phyloP scores from a whole-genome alignment of 2,113 vertebrate species.

The Orycteropus afer region DNA sequence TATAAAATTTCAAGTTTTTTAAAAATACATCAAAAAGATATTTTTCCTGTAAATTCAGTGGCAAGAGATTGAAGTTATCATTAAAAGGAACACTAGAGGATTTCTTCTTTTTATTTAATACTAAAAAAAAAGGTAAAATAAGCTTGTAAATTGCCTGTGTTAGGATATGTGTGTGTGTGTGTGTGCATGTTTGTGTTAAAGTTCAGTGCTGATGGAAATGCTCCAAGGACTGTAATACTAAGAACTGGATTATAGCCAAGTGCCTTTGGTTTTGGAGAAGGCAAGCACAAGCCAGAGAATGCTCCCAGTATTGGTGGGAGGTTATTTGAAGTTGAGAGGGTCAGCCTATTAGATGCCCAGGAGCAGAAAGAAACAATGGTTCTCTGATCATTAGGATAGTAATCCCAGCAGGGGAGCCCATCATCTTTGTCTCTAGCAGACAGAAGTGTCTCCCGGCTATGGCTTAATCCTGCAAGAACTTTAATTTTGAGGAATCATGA shows the following conservation, averaged over 20 bases:
- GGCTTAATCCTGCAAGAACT: slow-evolving; percentile 31
- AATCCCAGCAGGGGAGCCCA: slow-evolving; percentile 37
- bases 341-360: slow-evolving; percentile 59
- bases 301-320: slow-evolving; percentile 55
- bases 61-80: not conserved
- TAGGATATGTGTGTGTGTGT: not conserved
- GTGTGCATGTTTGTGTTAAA: not conserved
- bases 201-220: slow-evolving; percentile 57
- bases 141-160: slow-evolving; percentile 20
- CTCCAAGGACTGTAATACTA: slow-evolving; percentile 70
- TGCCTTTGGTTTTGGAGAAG: slow-evolving; percentile 65
- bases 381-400: slow-evolving; percentile 69
- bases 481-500: slow-evolving; percentile 50
- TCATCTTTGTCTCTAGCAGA: slow-evolving; percentile 29
- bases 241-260: slow-evolving; percentile 68
- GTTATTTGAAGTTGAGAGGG: slow-evolving; percentile 63
- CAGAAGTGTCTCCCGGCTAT: slow-evolving; percentile 1
- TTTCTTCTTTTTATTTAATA: not conserved
- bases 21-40: slow-evolving; percentile 9
- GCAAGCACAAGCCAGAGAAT: slow-evolving; percentile 50
- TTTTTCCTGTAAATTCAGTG: slow-evolving; percentile 49
- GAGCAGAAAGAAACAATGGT: slow-evolving; percentile 64
- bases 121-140: not conserved
- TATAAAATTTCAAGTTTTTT: not conserved
- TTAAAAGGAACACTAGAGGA: slow-evolving; percentile 41